These are phyloP conservation scores for Callosobruchus maculatus DNA, from an alignment of 2,888 invertebrate genomes.

Conservation along the genomic window DNA sequence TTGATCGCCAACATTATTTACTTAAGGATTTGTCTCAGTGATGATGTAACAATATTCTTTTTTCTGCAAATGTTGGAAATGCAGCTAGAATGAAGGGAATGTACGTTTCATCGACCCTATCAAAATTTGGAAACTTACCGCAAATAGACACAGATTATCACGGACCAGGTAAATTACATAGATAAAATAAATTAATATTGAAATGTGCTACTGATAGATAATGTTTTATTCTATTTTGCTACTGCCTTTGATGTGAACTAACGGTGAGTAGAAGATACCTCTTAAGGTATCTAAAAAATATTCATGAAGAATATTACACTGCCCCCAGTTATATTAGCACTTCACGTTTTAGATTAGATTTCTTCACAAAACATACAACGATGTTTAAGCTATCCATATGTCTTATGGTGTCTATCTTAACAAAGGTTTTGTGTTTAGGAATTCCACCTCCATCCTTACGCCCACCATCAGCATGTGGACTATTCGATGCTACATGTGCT, in stretches of 20 bases:
- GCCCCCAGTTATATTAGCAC: no score
- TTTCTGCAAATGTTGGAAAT: constrained; percentile 17
- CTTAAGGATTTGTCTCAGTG: neutral
- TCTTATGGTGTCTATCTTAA: neutral
- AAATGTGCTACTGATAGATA: neutral
- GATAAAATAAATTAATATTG: neutral
- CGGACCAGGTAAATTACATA: constrained; percentile 53
- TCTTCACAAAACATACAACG: no score
- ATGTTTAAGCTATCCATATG: no score
- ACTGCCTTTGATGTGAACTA: neutral
- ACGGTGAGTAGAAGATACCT: constrained; percentile 8
- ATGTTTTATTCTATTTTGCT: constrained; percentile 6
- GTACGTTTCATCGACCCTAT: constrained; percentile 39
- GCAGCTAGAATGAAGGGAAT: constrained; percentile 32
- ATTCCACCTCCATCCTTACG: constrained; percentile 48
- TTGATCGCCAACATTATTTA: no score
- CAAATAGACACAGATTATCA: constrained; percentile 58
- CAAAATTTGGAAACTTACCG: constrained; percentile 57
- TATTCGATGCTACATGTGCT: constrained; percentile 79
- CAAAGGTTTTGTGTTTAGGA: constrained; percentile 7
- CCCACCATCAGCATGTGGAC: constrained; percentile 57
- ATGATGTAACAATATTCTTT: neutral
- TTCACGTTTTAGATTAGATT: no score
- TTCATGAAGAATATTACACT: no score
- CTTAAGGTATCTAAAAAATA: neutral